Percentiles rank a stretch among this genome's conserved stretches.
These are phyloP conservation scores for Zapornia atra DNA, from an alignment of 2,113 vertebrate species.

Conservation along the genomic window DNA sequence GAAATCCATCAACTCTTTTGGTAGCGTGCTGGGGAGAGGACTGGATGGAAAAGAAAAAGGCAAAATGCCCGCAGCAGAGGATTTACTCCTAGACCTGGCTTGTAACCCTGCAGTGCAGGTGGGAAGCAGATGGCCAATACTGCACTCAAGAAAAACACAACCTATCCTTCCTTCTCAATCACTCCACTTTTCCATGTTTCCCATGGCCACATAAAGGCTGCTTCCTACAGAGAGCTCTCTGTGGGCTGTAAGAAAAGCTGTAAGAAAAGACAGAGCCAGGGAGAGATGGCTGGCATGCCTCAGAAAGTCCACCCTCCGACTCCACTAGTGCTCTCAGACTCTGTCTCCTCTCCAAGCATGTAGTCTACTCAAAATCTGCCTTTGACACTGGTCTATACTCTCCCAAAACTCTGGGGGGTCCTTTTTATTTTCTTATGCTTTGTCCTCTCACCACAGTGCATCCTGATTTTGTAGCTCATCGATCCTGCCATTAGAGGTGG, in stretches of 20 bases:
- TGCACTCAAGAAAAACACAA: background rate
- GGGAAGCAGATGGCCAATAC: background rate
- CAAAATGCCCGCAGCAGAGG: background rate
- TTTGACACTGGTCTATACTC: background rate
- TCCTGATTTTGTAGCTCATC: background rate
- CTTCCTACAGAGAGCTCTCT: background rate
- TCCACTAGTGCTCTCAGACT: background rate
- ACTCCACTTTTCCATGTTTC: background rate
- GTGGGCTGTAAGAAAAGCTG: background rate
- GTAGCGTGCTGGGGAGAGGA: background rate
- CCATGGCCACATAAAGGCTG: background rate
- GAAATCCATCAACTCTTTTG: background rate
- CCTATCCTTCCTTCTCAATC: background rate
- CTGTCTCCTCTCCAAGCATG: background rate
- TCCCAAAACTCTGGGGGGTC: background rate
- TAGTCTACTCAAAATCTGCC: background rate
- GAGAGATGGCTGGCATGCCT: background rate
- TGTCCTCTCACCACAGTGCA: background rate
- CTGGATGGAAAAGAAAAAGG: background rate
- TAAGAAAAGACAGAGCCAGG: background rate
- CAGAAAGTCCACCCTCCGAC: background rate
- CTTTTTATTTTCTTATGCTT: background rate
- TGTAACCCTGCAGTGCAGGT: background rate
- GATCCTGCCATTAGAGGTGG: background rate
- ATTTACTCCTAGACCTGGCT: background rate